Evolutionary conservation across 2,888 invertebrate genomes (phyloP).

Genomic region (Mesopsocus fuscifrons): DNA sequence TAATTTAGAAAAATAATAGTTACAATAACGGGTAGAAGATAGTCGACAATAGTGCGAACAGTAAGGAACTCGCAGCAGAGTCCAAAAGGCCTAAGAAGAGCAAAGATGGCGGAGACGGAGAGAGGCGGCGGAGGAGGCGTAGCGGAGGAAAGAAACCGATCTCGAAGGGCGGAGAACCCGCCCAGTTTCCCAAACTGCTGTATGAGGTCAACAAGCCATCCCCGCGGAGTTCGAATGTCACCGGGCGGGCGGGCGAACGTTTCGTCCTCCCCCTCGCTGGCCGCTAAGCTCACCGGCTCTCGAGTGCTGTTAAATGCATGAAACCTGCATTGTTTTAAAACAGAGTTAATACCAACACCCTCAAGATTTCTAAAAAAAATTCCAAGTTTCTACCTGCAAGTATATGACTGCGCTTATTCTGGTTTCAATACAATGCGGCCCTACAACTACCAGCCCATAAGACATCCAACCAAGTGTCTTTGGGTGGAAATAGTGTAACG

Average conservation of each 20-base stretch:
- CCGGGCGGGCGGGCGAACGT: conserved; percentile 49
- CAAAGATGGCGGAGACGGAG: conserved; percentile 57
- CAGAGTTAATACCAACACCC: too few species aligned
- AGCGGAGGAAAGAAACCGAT: conserved; percentile 59
- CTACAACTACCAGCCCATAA: too few species aligned
- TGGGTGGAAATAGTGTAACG: too few species aligned
- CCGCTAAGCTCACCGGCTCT: conserved; percentile 44
- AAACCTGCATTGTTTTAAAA: too few species aligned
- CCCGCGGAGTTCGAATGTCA: conserved; percentile 71
- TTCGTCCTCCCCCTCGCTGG: conserved; percentile 46
- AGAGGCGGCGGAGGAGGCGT: conserved; percentile 32
- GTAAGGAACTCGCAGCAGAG: conserved; percentile 82
- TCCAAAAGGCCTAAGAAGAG: conserved; percentile 77
- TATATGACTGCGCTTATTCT: too few species aligned
- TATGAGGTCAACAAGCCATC: conserved; percentile 91
- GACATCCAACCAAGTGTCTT: too few species aligned
- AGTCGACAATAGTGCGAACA: conserved; percentile 74
- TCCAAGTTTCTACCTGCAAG: too few species aligned
- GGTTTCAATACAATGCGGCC: too few species aligned
- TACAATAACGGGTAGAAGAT: conserved; percentile 78
- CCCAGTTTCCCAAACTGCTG: conserved; percentile 81
- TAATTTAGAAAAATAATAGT: too few species aligned
- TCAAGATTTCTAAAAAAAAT: too few species aligned
- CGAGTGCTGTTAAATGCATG: conserved; percentile 68
- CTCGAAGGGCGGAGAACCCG: conserved; percentile 71